Conservation (phyloP, 2,113 vertebrate species). For the Phoenicopterus ruber region DNA sequence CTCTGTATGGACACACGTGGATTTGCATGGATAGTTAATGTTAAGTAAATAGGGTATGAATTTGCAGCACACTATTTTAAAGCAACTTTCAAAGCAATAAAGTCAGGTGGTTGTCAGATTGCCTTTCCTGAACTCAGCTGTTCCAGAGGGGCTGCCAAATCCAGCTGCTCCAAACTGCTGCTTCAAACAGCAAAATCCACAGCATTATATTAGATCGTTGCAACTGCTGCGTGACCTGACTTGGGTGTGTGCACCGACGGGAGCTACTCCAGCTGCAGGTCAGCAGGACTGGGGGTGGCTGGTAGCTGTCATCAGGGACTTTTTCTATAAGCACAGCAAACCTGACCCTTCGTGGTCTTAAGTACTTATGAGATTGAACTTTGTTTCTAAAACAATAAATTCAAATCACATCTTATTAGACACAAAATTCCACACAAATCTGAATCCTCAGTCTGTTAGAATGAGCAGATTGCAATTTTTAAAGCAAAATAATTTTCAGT, state of each 20-base stretch:
- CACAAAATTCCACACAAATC: neutral
- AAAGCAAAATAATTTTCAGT: neutral
- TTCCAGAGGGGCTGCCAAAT: neutral
- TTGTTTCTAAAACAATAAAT: neutral
- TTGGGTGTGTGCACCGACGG: neutral
- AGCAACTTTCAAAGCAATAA: neutral
- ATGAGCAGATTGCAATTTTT: neutral
- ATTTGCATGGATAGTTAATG: neutral
- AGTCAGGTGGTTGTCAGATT: neutral
- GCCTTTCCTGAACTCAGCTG: neutral
- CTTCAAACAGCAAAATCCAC: neutral
- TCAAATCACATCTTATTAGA: neutral
- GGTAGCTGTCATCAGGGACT: neutral
- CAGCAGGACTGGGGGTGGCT: neutral
- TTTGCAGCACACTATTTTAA: neutral
- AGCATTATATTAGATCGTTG: neutral
- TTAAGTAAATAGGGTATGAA: neutral
- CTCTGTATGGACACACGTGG: neutral
- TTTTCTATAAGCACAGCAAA: neutral
- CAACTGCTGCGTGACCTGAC: accelerated
- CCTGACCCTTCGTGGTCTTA: neutral
- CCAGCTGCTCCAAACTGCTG: neutral
- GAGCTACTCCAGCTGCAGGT: neutral
- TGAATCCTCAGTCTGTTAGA: neutral
- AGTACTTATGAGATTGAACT: neutral